phyloP scores from a whole-genome alignment of 2,888 invertebrate genomes.

The Platyscelio sp. region DNA sequence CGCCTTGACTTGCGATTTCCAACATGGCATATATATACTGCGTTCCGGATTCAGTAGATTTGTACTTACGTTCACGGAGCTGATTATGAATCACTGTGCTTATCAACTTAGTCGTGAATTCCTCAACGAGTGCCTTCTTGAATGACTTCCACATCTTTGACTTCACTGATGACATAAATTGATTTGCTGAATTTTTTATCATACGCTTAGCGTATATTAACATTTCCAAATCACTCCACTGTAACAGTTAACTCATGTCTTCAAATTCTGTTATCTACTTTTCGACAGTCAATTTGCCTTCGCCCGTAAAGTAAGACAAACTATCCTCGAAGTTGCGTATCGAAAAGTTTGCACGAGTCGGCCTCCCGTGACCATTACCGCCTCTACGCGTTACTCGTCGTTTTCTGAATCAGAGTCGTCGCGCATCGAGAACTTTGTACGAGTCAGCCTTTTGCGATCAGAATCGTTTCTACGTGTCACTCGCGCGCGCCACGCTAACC shows the following conservation, averaged over 20 bases:
- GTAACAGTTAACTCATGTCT: constrained; percentile 53
- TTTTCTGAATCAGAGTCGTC: too few species aligned
- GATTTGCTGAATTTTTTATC: constrained; percentile 62
- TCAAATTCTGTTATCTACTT: constrained; percentile 71
- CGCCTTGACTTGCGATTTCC: constrained; percentile 65
- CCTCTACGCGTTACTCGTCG: too few species aligned
- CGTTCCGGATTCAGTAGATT: constrained; percentile 40
- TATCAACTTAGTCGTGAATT: constrained; percentile 64
- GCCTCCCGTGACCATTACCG: background rate
- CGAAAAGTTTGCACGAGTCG: background rate
- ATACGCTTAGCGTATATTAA: constrained; percentile 62
- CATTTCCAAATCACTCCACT: constrained; percentile 62
- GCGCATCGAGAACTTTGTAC: background rate
- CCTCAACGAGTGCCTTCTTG: constrained; percentile 36
- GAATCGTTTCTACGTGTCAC: background rate
- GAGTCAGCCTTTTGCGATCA: background rate
- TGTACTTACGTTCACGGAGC: constrained; percentile 44
- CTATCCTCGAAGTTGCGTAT: constrained; percentile 58
- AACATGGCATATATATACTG: constrained; percentile 71
- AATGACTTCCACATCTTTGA: constrained; percentile 55
- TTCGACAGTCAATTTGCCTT: constrained; percentile 30
- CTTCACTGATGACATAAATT: constrained; percentile 47
- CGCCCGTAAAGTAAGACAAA: constrained; percentile 50
- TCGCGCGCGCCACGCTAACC: background rate
- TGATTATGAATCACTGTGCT: constrained; percentile 64